Evolutionary conservation across 2,113 vertebrate species (phyloP).

Genomic region (Larimichthys polyactis): DNA sequence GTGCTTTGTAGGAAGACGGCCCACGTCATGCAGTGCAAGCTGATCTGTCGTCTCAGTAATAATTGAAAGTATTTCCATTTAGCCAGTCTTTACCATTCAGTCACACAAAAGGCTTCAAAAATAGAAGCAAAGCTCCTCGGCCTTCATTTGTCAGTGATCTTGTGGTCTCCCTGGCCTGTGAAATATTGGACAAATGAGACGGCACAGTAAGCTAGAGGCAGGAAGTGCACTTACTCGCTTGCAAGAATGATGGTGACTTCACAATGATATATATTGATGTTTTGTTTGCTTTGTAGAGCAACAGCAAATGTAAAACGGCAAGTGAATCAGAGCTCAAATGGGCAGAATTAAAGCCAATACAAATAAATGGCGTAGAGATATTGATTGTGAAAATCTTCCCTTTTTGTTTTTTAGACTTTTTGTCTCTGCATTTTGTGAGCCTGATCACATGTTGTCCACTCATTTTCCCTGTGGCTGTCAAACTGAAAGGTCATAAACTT

Average conservation of each 20-base stretch:
- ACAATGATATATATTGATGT: not conserved
- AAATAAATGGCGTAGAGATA: not conserved
- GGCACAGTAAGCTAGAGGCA: not conserved
- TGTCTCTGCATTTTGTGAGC: not conserved
- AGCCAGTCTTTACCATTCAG: conserved; percentile 74
- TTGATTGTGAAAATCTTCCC: not conserved
- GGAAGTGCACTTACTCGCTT: not conserved
- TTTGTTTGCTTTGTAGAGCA: not conserved
- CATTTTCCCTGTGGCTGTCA: not conserved
- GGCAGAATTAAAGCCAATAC: not conserved
- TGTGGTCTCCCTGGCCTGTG: conserved; percentile 5
- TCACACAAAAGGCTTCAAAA: conserved; percentile 69
- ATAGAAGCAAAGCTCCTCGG: conserved; percentile 45
- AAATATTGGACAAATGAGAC: conserved; percentile 12
- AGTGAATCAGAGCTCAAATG: not conserved
- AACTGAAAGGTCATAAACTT: conserved; percentile 16
- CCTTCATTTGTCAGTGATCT: conserved; percentile 26
- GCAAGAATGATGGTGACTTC: not conserved
- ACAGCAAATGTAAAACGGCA: not conserved
- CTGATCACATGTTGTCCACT: not conserved
- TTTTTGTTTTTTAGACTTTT: not conserved
- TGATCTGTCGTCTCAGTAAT: conserved; percentile 87
- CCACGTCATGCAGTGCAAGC: conserved; percentile 77
- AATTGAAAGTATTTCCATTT: conserved; percentile 87
- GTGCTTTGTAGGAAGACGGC: conserved; percentile 63